phyloP scores from a whole-genome alignment of 2,113 vertebrate species.

The Delphinus delphis region DNA sequence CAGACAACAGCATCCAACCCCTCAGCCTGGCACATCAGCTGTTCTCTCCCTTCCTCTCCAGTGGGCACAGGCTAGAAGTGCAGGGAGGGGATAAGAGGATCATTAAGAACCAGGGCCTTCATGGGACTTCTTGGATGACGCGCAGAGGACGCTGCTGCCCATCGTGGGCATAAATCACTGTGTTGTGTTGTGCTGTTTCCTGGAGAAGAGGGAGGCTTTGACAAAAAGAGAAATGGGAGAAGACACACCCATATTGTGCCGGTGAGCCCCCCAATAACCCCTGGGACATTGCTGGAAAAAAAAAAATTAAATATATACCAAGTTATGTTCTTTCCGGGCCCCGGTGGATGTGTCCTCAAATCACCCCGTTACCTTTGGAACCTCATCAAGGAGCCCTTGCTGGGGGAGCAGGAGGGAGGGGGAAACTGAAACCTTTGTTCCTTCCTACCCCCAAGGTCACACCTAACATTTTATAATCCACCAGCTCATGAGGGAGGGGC shows the following conservation, averaged over 20 bases:
- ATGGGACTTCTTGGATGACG: rapidly evolving
- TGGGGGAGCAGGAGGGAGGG: not conserved
- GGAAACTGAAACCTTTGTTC: not conserved
- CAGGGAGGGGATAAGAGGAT: not conserved
- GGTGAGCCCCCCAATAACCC: not conserved
- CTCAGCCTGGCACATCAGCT: rapidly evolving
- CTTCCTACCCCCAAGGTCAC: not conserved
- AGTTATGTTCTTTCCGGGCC: not conserved
- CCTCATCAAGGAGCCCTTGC: not conserved
- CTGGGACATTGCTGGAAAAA: not conserved
- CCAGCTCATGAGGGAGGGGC: not conserved
- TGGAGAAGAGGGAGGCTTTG: not conserved
- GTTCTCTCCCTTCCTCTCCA: not conserved
- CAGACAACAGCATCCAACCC: not conserved
- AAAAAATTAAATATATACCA: not conserved
- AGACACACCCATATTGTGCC: not conserved
- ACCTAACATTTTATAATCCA: constrained; percentile 56
- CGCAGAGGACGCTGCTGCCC: not conserved
- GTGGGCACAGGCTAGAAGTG: rapidly evolving
- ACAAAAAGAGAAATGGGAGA: not conserved
- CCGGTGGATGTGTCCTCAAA: not conserved
- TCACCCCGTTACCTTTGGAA: not conserved
- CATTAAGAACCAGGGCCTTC: not conserved
- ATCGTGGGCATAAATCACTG: not conserved
- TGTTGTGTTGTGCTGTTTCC: not conserved